Evolutionary conservation across 2,113 vertebrate genomes (phyloP).

Genomic region (Bufo gargarizans): DNA sequence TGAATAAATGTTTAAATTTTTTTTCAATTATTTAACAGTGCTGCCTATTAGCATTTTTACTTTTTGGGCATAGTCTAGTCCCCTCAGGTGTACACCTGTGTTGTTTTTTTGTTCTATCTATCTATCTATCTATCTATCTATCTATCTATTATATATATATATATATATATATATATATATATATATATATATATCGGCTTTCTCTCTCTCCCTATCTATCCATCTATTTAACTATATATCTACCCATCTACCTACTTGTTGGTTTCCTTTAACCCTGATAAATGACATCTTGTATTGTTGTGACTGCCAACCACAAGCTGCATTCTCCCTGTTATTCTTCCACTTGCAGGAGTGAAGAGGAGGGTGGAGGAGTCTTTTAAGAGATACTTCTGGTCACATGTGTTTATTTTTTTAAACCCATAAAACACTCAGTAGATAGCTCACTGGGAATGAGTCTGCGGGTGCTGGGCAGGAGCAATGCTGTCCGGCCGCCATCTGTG

Average conservation of each 20-base stretch:
- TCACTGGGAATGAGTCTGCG: conserved; percentile 25
- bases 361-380: conserved; percentile 21
- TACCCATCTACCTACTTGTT: not conserved
- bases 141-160: too few relatives aligned
- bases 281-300: conserved; percentile 14
- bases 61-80: too few relatives aligned
- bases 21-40: too few relatives aligned
- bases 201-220: too few relatives aligned
- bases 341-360: not conserved
- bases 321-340: conserved; percentile 42
- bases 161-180: too few relatives aligned
- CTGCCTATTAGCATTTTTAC: too few relatives aligned
- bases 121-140: too few relatives aligned
- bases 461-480: conserved; percentile 18
- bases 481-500: conserved; percentile 41
- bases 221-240: too few relatives aligned
- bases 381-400: conserved; percentile 38
- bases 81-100: too few relatives aligned
- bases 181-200: too few relatives aligned
- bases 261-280: not conserved
- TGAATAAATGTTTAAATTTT: too few relatives aligned
- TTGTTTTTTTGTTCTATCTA: too few relatives aligned
- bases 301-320: conserved; percentile 10
- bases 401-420: conserved; percentile 52
- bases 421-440: conserved; percentile 19